phyloP scores from a whole-genome alignment of 1,140 invertebrate genomes.

The Papilio polyxenes region DNA sequence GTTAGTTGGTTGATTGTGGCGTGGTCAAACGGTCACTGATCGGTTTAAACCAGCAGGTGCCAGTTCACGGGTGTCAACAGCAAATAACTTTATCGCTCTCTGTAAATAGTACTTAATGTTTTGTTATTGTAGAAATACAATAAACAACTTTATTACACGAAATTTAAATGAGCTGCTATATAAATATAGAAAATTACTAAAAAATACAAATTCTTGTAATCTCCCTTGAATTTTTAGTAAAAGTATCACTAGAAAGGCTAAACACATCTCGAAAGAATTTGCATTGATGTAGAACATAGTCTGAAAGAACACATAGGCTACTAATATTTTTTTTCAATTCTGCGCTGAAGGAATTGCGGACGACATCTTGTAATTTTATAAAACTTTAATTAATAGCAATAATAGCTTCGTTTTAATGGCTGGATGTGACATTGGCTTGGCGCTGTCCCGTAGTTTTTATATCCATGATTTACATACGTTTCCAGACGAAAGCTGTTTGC shows the following conservation, averaged over 20 bases:
- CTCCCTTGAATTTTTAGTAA: neutral
- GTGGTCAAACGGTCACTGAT: neutral
- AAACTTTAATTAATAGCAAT: constrained; percentile 16
- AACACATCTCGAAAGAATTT: too few species aligned
- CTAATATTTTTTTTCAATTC: too few species aligned
- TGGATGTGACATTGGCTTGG: neutral
- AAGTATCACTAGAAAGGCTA: too few species aligned
- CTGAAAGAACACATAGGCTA: too few species aligned
- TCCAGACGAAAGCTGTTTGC: constrained; percentile 27
- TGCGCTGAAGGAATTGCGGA: too few species aligned
- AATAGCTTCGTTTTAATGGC: neutral
- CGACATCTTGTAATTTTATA: neutral
- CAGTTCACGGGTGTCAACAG: neutral
- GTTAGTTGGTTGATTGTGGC: neutral
- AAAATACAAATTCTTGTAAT: neutral
- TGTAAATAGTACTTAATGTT: neutral
- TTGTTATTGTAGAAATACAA: neutral
- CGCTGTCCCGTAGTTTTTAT: constrained; percentile 26
- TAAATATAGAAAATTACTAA: neutral
- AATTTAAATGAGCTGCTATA: neutral
- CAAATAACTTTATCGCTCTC: constrained; percentile 1
- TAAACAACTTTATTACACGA: neutral
- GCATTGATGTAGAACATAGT: too few species aligned
- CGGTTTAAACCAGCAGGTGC: neutral
- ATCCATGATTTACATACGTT: constrained; percentile 24